Evolutionary conservation across 2,797 vertebrate species (phyloP), one percentile per base, ranked within the genome.

Genomic region (Pelobates cultripes): DNA sequence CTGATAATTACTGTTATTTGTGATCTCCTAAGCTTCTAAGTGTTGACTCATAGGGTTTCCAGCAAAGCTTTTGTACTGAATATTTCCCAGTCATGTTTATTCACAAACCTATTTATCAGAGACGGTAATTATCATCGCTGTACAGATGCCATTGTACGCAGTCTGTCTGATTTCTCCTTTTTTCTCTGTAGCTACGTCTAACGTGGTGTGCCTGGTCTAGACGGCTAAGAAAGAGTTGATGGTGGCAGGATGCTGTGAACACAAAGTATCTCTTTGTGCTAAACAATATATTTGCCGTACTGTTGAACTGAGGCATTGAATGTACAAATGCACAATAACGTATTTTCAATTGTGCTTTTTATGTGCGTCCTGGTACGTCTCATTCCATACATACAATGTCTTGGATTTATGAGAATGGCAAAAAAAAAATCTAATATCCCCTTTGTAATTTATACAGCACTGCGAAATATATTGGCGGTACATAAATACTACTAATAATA

Each of bases 121-220:
- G 51, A 41, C 40, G 40, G 51, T 75, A 79, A 83, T 83, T 83
- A 83, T 79, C 76, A 47, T 3, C 12, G 44, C 63, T 14, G 70
- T 28, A 60, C 76, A 78, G 81, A 78, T 64, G 57, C 70, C 53
- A 78, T 83, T 83, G 76, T 78, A 7, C 64, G 47, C 55, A 1
- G 47, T 7, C 68, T n/a, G 80, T 47, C 69, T 72, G 75, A 73
- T 73, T 75, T 14, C 3, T 42, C 14, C 55, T 3, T 15, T 41
- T 73, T 55, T 55, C 40, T 42, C 10, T 55, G 17, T 42, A 55
- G 55, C 41, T 40, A 4, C 43, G 28, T 3, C 8, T 41, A 73
- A 40, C 3, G 12, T 9, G 40, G 3, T 44, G 64, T 13, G 63
- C 7, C 47, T 14, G 71, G 75, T 74, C 75, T 61, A 78, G 81